A percentile compares a stretch with the other conserved stretches of the same genome.
phyloP scores from a whole-genome alignment of 2,888 invertebrate species.

The Nezara viridula region DNA sequence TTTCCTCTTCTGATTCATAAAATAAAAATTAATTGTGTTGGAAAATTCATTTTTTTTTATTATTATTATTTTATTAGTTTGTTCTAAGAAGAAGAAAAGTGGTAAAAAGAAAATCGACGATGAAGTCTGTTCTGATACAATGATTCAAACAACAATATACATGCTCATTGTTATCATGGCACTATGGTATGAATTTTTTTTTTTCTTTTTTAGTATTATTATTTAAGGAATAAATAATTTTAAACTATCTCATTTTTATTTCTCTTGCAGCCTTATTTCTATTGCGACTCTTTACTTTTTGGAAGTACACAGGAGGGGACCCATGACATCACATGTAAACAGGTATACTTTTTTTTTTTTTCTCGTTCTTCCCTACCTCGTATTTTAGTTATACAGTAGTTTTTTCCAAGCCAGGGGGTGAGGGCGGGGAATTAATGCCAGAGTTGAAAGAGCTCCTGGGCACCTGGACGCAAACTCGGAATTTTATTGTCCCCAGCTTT shows the following conservation, averaged over 20 bases:
- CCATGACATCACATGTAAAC: constrained; percentile 60
- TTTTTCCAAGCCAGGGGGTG: constrained; percentile 61
- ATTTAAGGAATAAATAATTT: neutral
- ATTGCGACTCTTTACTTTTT: constrained; percentile 94
- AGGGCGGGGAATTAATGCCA: too few species aligned
- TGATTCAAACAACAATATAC: constrained; percentile 91
- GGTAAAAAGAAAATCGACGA: constrained; percentile 67
- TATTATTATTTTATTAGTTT: constrained; percentile 48
- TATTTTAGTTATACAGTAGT: constrained; percentile 9
- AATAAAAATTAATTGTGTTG: too few species aligned
- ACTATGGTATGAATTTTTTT: constrained; percentile 80
- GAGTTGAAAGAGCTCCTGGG: too few species aligned
- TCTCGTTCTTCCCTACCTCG: too few species aligned
- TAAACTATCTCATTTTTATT: constrained; percentile 59
- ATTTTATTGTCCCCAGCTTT: too few species aligned
- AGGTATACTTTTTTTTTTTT: constrained; percentile 54
- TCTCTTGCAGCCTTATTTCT: constrained; percentile 82
- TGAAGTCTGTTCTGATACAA: constrained; percentile 88
- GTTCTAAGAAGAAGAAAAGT: constrained; percentile 62
- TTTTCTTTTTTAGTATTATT: constrained; percentile 24
- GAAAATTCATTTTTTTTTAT: constrained; percentile 14
- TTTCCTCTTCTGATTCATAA: neutral
- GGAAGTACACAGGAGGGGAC: constrained; percentile 80
- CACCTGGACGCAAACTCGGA: too few species aligned
- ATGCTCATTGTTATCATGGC: constrained; percentile 95